phyloP scores from a whole-genome alignment of 2,797 vertebrate genomes.

The Danionella dracula region DNA sequence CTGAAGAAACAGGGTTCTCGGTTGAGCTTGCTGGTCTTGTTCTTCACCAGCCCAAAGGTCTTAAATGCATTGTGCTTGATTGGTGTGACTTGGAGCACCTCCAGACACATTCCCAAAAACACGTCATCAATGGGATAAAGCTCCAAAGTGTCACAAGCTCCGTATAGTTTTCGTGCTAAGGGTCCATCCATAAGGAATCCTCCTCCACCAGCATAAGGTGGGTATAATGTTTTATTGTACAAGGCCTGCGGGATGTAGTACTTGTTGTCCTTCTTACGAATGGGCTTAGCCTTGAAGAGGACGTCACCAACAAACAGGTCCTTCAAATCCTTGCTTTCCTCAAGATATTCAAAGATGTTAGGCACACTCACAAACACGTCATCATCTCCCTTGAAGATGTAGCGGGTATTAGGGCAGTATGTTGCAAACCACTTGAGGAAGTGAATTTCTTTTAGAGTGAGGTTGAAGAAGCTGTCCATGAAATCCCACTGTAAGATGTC shows the following conservation, averaged over 20 bases:
- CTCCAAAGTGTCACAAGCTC: slow-evolving; percentile 75
- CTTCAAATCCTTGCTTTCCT: slow-evolving; percentile 55
- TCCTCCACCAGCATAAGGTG: slow-evolving; percentile 88
- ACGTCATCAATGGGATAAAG: slow-evolving; percentile 94
- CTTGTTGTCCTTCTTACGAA: slow-evolving; percentile 88
- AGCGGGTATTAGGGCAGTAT: slow-evolving; percentile 76
- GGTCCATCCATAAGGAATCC: slow-evolving; percentile 86
- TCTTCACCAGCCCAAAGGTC: slow-evolving; percentile 88
- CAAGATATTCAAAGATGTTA: slow-evolving; percentile 87
- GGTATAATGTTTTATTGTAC: slow-evolving; percentile 82
- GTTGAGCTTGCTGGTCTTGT: slow-evolving; percentile 90
- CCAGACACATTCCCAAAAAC: slow-evolving; percentile 94
- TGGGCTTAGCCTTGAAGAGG: slow-evolving; percentile 81
- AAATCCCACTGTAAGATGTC: slow-evolving; percentile 98
- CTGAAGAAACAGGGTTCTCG: slow-evolving; percentile 90
- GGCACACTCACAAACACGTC: slow-evolving; percentile 87
- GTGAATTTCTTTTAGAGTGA: slow-evolving; percentile 94
- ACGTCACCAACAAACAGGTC: slow-evolving; percentile 88
- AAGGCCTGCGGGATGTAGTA: slow-evolving; percentile 85
- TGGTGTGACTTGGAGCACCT: slow-evolving; percentile 79
- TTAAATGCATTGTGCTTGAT: slow-evolving; percentile 85
- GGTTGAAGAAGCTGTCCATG: slow-evolving; percentile 93
- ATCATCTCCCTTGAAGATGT: slow-evolving; percentile 92
- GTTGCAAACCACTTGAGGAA: slow-evolving; percentile 94
- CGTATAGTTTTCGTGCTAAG: slow-evolving; percentile 76